Conservation (phyloP, 2,888 invertebrate species). For the Scrobipalpa costella region DNA sequence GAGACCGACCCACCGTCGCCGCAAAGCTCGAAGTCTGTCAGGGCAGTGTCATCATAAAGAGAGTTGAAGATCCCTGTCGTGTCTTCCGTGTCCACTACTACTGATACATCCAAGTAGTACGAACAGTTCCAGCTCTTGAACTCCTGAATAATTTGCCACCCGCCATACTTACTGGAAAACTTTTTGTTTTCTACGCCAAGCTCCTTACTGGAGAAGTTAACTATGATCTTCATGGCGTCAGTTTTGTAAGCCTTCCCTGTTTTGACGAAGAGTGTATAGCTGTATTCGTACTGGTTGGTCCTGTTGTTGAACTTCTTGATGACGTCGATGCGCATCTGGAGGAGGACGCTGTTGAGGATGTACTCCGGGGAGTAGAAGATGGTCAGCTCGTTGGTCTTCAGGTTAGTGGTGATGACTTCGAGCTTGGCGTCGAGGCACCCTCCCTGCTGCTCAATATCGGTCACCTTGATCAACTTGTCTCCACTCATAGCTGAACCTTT, state of each 20-base stretch:
- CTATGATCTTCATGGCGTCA: constrained; percentile 8
- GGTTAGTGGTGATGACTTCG: constrained; percentile 1
- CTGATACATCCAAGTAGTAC: constrained; percentile 15
- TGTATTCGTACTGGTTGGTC: constrained; percentile 15
- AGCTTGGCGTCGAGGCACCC: background rate
- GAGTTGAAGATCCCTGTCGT: constrained; percentile 2
- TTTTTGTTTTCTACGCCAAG: constrained; percentile 1
- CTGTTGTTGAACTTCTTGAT: constrained; percentile 17
- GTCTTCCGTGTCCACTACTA: constrained; percentile 5
- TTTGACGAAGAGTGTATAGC: constrained; percentile 8
- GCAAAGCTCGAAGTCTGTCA: constrained; percentile 20
- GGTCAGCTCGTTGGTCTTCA: constrained; percentile 10
- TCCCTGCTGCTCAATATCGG: background rate
- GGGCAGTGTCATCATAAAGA: constrained; percentile 6
- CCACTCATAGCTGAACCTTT: background rate
- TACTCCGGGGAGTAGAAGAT: constrained; percentile 16
- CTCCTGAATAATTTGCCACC: constrained; percentile 20
- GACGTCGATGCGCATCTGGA: constrained; percentile 13
- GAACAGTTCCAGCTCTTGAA: constrained; percentile 16
- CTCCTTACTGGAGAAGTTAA: constrained; percentile 15
- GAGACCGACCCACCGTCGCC: constrained; percentile 13
- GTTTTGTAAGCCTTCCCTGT: constrained; percentile 11
- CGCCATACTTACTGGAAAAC: constrained; percentile 2
- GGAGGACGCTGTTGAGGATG: constrained; percentile 5
- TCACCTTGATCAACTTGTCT: constrained; percentile 8